Base-by-base conservation (phyloP, 2,113 vertebrate species). In the Xenopus laevis region DNA sequence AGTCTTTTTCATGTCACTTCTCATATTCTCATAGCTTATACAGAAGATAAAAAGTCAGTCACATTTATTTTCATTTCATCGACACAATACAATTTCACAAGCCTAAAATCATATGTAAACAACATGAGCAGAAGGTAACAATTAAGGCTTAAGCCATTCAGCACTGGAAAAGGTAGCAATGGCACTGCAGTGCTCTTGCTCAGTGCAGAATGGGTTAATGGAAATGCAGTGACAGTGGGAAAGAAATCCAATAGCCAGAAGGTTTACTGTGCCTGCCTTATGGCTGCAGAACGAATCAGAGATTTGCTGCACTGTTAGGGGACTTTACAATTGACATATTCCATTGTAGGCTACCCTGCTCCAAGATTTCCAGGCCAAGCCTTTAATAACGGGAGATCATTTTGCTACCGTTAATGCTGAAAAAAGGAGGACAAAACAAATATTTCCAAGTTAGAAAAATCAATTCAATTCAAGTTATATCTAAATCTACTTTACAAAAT, bases 361-460 rank as follows among this genome's bases (percentile, higher is more conserved):
- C 90, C 89, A 91, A 82, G 84, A 84, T 79, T 27, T 89, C 90
- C 84, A 92, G 80, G 82, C 88, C 90, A 84, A 92, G 88, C 81
- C 90, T 90, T 79, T 93, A 90, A 86, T 91, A 92, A 71, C 89
- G 89, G 82, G 90, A 83, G 20, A 88, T 84, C 83, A 87, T 87
- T 87, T 92, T 92, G 90, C 89, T 91, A 90, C 87, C 90, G 87
- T 86, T 89, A 84, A 89, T 87, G 89, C 89, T 91, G 87, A 40
- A 74, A 81, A 86, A 81, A 87, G 71, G 1, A 50, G 79, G 20
- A 81, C 44, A 82, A 60, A 64, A 75, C 73, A 75, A 64, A 77
- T 59, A 77, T 68, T 33, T 69, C 74, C 64, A 70, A 46, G 65
- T 77, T 77, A 77, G 74, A 77, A 46, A 12, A 46, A 27, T 70